Evolutionary conservation across 92 coral and sea anemone species (phyloP).

Genomic region (Paramuricea clavata): DNA sequence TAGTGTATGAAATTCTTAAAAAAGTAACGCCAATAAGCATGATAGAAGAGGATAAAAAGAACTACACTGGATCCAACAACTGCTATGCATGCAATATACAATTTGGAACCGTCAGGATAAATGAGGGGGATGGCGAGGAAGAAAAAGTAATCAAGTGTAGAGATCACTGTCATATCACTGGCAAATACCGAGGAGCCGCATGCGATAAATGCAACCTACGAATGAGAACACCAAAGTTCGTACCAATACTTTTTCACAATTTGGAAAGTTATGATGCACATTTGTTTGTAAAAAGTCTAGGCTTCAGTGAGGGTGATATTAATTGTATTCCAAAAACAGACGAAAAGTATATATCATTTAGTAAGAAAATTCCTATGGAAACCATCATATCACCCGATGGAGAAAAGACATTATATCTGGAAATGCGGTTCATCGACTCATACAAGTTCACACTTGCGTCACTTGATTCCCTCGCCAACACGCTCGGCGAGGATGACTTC

Average conservation of each 20-base stretch:
- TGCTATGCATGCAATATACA: slow-evolving; percentile 49
- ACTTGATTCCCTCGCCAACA: slow-evolving; percentile 11
- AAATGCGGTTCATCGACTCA: slow-evolving; percentile 19
- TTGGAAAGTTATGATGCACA: slow-evolving; percentile 54
- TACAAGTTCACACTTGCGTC: slow-evolving; percentile 14
- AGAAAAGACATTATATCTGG: not conserved
- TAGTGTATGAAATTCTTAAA: slow-evolving; percentile 24
- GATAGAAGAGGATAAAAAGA: slow-evolving; percentile 1
- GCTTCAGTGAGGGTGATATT: slow-evolving; percentile 39
- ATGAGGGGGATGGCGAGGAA: too few relatives aligned
- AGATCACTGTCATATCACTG: slow-evolving; percentile 61
- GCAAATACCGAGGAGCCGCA: slow-evolving; percentile 61
- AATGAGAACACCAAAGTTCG: slow-evolving; percentile 35
- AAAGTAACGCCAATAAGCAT: not conserved
- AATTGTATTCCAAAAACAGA: slow-evolving; percentile 67
- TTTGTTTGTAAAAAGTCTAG: slow-evolving; percentile 63
- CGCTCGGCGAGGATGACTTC: not conserved
- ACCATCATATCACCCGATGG: too few relatives aligned
- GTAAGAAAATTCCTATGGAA: too few relatives aligned
- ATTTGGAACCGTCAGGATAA: slow-evolving; percentile 20
- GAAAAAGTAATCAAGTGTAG: too few relatives aligned
- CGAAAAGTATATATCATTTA: slow-evolving; percentile 65
- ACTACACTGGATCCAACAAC: slow-evolving; percentile 1
- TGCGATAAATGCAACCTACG: slow-evolving; percentile 56
- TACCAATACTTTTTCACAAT: slow-evolving; percentile 65